Evolutionary conservation across 1,140 invertebrate species (phyloP).

Genomic region (Papilio xuthus): DNA sequence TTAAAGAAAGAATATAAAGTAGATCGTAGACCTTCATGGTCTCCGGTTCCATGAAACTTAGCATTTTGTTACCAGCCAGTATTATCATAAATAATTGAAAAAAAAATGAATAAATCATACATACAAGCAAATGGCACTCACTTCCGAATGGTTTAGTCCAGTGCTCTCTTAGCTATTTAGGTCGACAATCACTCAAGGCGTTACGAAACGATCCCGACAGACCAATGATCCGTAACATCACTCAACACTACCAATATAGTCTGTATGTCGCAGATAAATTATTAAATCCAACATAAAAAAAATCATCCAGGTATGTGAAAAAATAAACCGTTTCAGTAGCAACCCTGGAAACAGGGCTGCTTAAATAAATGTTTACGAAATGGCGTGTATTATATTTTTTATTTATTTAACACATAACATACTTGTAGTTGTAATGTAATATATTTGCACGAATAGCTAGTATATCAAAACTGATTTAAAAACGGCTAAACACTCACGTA

Average conservation of each 20-base stretch:
- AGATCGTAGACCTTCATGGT: too few species aligned
- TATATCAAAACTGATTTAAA: too few species aligned
- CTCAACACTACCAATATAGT: conserved; percentile 7
- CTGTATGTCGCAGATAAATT: neutral
- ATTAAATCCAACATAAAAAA: neutral
- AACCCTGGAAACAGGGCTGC: neutral
- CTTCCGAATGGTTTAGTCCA: conserved; percentile 35
- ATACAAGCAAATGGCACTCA: neutral
- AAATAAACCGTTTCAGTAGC: neutral
- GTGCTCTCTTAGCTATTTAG: conserved; percentile 35
- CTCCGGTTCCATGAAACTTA: too few species aligned
- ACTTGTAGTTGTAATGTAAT: conserved; percentile 1
- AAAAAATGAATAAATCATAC: neutral
- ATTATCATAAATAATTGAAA: neutral
- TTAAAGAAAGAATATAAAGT: too few species aligned
- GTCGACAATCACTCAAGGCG: conserved; percentile 34
- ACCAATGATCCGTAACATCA: conserved; percentile 31
- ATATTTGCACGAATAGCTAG: conserved; percentile 20
- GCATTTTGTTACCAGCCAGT: too few species aligned
- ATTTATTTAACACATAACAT: neutral
- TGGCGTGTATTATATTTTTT: neutral
- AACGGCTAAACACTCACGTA: too few species aligned
- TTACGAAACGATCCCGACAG: conserved; percentile 7
- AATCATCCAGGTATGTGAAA: neutral
- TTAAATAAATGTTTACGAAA: neutral